Base-by-base conservation (phyloP, 1,140 invertebrate species). In the Lepidurus arcticus region DNA sequence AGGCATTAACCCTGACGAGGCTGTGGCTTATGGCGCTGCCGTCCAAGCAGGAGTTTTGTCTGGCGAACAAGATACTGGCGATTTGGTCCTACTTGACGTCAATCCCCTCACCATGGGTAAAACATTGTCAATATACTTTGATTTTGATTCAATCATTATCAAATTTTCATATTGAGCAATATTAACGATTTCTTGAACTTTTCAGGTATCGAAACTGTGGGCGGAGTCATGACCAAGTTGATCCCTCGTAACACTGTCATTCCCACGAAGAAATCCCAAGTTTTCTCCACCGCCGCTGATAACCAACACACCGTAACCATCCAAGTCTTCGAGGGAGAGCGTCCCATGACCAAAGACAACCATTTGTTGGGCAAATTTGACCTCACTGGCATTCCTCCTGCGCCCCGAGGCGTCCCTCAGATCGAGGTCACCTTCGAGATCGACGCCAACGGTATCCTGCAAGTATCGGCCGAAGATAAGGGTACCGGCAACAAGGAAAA, bases 361-460 rank as follows among this genome's bases (percentile, higher is more conserved):
- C 97, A 99, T 87, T 87, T 96, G 76, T 88, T 98, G 44, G 97
- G 97, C 79, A 98, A 99, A 86, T 99, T 99, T 85, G 98, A 99
- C 85, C 86, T 99, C 42, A 99, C 96, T 80, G 98, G 97, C 75
- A 98, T 99, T 81, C 97, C 98, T 80, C 97, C 97, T 53, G 97
- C 97, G 74, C 97, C 97, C 5, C 89, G 97, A 84, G 97, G 98
- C 79, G 96, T 99, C 73, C 97, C 97, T n/a, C 96, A 99, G 86
- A 98, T 99, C 84, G 96, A 98, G 87, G 97, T 99, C 2, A 98
- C 96, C 0, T 99, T 99, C 84, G 97, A 99, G 87, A 99, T 99
- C 82, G 98, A 99, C 83, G 97, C 97, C 65, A 99, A 99, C 84
- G 97, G 97, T 87, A 99, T 99, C 83, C 87, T 98, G 10, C 93